Evolutionary conservation across 2,888 invertebrate species (phyloP).

Genomic region (Gandaritis pyraliata): DNA sequence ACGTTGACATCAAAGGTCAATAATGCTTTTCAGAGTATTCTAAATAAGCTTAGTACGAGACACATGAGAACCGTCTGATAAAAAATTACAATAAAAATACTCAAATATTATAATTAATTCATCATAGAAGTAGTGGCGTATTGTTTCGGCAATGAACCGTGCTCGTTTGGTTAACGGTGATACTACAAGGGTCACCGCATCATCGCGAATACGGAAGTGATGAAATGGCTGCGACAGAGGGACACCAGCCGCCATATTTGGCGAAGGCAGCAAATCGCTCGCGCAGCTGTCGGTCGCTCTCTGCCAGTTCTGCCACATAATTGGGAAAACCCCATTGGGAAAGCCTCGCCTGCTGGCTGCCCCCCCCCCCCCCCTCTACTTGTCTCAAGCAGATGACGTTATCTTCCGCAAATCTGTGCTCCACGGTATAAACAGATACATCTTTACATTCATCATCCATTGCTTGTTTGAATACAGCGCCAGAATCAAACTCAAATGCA

Average conservation of each 20-base stretch:
- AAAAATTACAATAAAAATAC: no score
- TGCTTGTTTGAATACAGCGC: constrained; percentile 18
- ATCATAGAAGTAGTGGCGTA: no score
- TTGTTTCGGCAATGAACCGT: no score
- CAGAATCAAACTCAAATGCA: constrained; percentile 10
- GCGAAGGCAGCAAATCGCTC: constrained; percentile 57
- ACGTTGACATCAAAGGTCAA: background rate
- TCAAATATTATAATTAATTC: no score
- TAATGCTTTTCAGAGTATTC: no score
- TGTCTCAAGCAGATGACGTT: constrained; percentile 33
- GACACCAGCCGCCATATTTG: constrained; percentile 63
- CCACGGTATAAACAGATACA: constrained; percentile 18
- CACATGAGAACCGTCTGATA: background rate
- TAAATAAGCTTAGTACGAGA: no score
- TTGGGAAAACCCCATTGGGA: constrained; percentile 83
- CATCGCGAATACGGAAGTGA: constrained; percentile 56
- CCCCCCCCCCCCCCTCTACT: constrained; percentile 32
- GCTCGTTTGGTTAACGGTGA: background rate
- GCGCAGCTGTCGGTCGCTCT: constrained; percentile 45
- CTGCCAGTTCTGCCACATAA: constrained; percentile 65
- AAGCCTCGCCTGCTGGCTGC: constrained; percentile 38
- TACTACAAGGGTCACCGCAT: constrained; percentile 7
- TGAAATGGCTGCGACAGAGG: constrained; percentile 52
- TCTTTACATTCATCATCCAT: constrained; percentile 23
- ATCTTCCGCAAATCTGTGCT: constrained; percentile 32